phyloP scores from a whole-genome alignment of 2,888 invertebrate species.

The Achlya flavicornis region DNA sequence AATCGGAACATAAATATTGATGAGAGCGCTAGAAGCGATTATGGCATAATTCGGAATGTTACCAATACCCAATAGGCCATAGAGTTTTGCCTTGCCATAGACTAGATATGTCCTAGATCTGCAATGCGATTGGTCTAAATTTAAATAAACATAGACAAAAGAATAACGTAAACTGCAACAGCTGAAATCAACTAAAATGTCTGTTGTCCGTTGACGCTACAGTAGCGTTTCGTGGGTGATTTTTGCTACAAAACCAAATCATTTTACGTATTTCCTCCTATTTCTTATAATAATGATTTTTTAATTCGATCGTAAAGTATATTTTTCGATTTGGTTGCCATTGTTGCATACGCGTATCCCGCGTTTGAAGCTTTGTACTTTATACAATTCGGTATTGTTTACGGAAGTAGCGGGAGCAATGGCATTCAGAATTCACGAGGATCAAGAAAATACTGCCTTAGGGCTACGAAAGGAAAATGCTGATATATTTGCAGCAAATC shows the following conservation, averaged over 20 bases:
- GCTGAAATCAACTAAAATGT: slow-evolving; percentile 77
- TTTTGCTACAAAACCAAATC: slow-evolving; percentile 46
- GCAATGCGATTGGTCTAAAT: slow-evolving; percentile 63
- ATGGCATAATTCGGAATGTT: no score
- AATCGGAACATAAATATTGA: no score
- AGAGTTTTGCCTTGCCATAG: no score
- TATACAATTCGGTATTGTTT: slow-evolving; percentile 62
- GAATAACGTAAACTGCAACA: slow-evolving; percentile 73
- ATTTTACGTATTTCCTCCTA: slow-evolving; percentile 56
- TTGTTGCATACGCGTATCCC: slow-evolving; percentile 48
- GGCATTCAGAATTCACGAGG: slow-evolving; percentile 91
- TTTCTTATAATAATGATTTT: slow-evolving; percentile 60
- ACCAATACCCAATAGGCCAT: no score
- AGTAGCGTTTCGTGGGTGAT: slow-evolving; percentile 68
- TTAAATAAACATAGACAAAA: slow-evolving; percentile 69
- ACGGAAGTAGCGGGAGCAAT: slow-evolving; percentile 79
- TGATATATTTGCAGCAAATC: slow-evolving; percentile 76
- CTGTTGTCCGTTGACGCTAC: slow-evolving; percentile 78
- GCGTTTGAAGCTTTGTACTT: slow-evolving; percentile 44
- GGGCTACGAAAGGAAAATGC: slow-evolving; percentile 81
- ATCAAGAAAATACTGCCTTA: slow-evolving; percentile 88
- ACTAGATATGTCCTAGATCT: neutral
- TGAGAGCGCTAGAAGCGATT: no score
- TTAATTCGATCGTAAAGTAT: slow-evolving; percentile 39
- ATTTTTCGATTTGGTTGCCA: slow-evolving; percentile 54